Conservation (phyloP, 2,888 invertebrate species). For the Oligia strigilis region DNA sequence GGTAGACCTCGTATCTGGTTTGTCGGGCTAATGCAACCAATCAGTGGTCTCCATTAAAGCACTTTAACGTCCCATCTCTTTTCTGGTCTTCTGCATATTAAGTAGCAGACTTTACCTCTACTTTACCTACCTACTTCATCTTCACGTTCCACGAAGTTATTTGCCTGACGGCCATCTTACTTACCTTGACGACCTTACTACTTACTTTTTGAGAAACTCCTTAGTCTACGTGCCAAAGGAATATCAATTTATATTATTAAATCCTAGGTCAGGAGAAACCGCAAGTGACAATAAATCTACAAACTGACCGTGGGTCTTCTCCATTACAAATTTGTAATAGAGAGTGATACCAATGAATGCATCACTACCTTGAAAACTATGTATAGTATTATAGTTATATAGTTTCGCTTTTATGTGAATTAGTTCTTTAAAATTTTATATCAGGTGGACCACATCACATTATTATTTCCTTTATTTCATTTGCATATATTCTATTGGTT, state of each 20-base stretch:
- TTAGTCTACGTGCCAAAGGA: not conserved
- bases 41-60: not conserved
- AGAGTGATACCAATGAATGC: not conserved
- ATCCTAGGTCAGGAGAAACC: constrained; percentile 12
- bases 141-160: not conserved
- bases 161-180: not conserved
- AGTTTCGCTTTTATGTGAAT: not conserved
- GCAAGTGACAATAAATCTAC: not conserved
- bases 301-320: constrained; percentile 31
- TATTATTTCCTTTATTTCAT: not conserved
- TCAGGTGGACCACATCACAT: not conserved
- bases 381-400: no score
- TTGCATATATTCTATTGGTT: not conserved
- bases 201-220: not conserved
- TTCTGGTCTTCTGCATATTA: not conserved
- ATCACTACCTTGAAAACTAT: constrained; percentile 6
- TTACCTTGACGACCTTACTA: constrained; percentile 2
- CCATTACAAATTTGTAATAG: not conserved
- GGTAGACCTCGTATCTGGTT: not conserved
- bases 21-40: not conserved
- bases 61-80: not conserved
- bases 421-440: not conserved
- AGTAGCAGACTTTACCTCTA: not conserved
- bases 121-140: not conserved
- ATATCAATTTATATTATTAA: constrained; percentile 10